Percentiles rank a stretch among this genome's conserved stretches.
Conservation (phyloP, 2,113 vertebrate genomes). For the Amblyopsis rosae region DNA sequence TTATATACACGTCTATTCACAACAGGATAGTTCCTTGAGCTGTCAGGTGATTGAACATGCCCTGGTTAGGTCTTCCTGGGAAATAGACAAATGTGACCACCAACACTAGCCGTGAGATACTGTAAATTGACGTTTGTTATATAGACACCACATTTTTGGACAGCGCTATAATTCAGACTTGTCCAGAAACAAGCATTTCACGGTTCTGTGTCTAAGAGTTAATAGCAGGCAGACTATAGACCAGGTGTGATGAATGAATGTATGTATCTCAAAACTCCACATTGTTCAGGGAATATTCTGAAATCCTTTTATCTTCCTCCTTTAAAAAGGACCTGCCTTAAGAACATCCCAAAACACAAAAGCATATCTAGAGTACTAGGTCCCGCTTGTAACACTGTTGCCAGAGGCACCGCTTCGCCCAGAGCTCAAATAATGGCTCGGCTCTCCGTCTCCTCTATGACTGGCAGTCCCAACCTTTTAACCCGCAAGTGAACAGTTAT, state of each 20-base stretch:
- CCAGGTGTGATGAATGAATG: slow-evolving; percentile 46
- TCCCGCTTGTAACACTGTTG: slow-evolving; percentile 38
- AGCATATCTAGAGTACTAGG: slow-evolving; percentile 56
- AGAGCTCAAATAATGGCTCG: slow-evolving; percentile 62
- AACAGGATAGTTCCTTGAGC: slow-evolving; percentile 34
- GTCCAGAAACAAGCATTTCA: slow-evolving; percentile 26
- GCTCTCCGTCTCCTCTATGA: slow-evolving; percentile 74
- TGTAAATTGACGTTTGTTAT: slow-evolving; percentile 47
- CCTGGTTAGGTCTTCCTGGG: slow-evolving; percentile 9
- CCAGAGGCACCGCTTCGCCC: slow-evolving; percentile 10
- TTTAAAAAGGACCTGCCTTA: slow-evolving; percentile 69
- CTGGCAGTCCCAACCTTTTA: slow-evolving; percentile 9
- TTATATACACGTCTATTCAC: slow-evolving; percentile 53
- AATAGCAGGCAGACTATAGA: slow-evolving; percentile 54
- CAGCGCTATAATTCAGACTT: slow-evolving; percentile 12
- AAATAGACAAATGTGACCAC: slow-evolving; percentile 27
- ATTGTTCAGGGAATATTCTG: slow-evolving; percentile 65
- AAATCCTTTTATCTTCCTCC: slow-evolving; percentile 41
- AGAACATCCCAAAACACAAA: slow-evolving; percentile 60
- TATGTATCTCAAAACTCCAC: slow-evolving; percentile 61
- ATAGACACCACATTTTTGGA: slow-evolving; percentile 57
- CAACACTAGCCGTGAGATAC: slow-evolving; percentile 45
- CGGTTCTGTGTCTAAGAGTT: slow-evolving; percentile 32
- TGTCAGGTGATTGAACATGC: not conserved
- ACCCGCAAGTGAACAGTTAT: slow-evolving; percentile 75